These are phyloP conservation scores for Sarcophaga bullata DNA, from an alignment of 1,140 invertebrate genomes.

Conservation along the genomic window DNA sequence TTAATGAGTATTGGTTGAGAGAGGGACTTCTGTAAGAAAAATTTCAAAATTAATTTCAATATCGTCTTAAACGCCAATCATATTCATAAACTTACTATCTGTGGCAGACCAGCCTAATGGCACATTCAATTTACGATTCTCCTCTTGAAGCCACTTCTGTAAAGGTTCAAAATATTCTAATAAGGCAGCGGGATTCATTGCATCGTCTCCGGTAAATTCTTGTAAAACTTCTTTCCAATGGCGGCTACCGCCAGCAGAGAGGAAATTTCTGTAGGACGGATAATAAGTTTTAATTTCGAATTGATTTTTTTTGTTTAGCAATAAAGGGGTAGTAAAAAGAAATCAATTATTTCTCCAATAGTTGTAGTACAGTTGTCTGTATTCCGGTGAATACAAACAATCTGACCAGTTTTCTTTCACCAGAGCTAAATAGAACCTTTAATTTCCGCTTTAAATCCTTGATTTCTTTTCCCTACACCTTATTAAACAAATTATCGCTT, in stretches of 20 bases:
- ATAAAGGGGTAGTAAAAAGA: no score
- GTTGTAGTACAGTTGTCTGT: no score
- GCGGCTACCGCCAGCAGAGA: constrained; percentile 67
- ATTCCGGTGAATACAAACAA: no score
- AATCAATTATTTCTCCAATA: no score
- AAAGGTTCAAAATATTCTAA: constrained; percentile 66
- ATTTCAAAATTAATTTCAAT: not conserved
- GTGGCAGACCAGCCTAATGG: constrained; percentile 57
- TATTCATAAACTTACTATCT: constrained; percentile 53
- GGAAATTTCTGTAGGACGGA: constrained; percentile 54
- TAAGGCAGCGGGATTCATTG: constrained; percentile 66
- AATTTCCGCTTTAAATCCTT: no score
- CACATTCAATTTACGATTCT: constrained; percentile 57
- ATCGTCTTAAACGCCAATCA: no score
- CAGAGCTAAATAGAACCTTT: no score
- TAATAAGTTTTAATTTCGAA: not conserved
- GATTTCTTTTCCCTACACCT: no score
- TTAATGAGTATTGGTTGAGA: not conserved
- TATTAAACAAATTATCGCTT: not conserved
- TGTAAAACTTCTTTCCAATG: constrained; percentile 71
- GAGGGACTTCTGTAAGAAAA: constrained; percentile 33
- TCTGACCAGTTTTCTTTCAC: no score
- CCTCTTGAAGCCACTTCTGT: constrained; percentile 61
- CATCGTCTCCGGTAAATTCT: constrained; percentile 68
- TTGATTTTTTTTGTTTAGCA: no score